Conservation (phyloP, 1,140 invertebrate genomes). For the Wasmannia auropunctata region DNA sequence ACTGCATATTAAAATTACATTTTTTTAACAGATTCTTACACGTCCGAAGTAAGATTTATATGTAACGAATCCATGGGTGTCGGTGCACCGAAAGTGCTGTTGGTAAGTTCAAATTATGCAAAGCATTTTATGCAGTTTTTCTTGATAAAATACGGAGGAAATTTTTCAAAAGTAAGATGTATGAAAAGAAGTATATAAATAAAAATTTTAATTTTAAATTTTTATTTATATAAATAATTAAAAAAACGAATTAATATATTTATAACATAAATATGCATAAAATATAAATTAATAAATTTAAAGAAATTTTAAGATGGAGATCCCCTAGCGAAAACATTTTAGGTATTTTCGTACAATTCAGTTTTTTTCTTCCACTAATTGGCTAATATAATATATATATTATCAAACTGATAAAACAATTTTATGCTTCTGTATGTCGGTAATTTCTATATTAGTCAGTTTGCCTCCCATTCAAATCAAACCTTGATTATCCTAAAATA, state of each 20-base stretch:
- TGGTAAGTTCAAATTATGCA: constrained; percentile 71
- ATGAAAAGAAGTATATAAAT: not conserved
- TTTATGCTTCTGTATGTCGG: too few relatives aligned
- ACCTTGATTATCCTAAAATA: too few relatives aligned
- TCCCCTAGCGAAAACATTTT: too few relatives aligned
- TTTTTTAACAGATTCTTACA: constrained; percentile 62
- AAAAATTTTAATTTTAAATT: not conserved
- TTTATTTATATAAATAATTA: not conserved
- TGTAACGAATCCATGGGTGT: constrained; percentile 70
- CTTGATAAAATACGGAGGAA: not conserved
- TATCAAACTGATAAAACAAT: too few relatives aligned
- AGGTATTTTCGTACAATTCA: too few relatives aligned
- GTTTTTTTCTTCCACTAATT: too few relatives aligned
- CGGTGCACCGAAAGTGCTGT: constrained; percentile 67
- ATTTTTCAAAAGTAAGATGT: constrained; percentile 2
- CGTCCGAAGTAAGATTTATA: constrained; percentile 72
- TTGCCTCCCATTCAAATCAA: too few relatives aligned
- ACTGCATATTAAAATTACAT: constrained; percentile 9
- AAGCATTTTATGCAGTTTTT: not conserved
- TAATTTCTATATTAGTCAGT: too few relatives aligned
- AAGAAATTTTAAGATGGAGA: too few relatives aligned
- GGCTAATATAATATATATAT: too few relatives aligned
- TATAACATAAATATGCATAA: not conserved
- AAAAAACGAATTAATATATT: not conserved
- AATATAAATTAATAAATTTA: not conserved